Base-by-base conservation (phyloP, 30 jellyfish, hydroid and myxozoan genomes). In the Cassiopea xamachana region DNA sequence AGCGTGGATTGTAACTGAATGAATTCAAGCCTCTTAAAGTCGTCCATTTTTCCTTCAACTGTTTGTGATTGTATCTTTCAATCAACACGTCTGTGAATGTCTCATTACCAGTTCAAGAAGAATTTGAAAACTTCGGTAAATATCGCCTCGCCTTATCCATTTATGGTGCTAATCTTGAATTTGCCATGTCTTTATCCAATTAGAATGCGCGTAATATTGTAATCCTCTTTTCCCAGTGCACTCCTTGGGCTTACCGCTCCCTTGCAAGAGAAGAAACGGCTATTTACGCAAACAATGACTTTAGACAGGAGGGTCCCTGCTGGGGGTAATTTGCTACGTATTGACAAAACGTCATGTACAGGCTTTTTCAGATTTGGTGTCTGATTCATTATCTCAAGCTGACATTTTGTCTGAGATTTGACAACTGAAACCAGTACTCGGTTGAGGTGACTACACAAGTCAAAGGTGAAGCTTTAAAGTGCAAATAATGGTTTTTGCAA, bases 131-230 rank as follows among this genome's bases (percentile, higher is more conserved):
- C 58, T 19, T 71, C 27, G 80, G 55, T 39, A 50, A 48, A 78
- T 48, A 55, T 75, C 55, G 87, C 94, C 94, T 78, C 94, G 94
- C 94, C 94, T 77, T 87, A 75, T 71, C 94, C 94, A 87, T 87
- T 87, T 87, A 87, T 87, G 94, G 94, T 67, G 69, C 55, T 48
- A 59, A 78, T 39, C 44, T 60, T 48, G 72, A 70, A 58, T 75
- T 47, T 75, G 5, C 75, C 27, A 62, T 51, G 12, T 10, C 19
- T 77, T 55, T 87, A 58, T 79, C 94, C 94, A 87, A 87, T 87
- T 87, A 87, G 89, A 87, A 60, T 64, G 79, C 84, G 48, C 58
- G 2, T 43, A n/a, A 39, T n/a, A 44, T 60, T 2, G 14, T 73
- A 51, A 84, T 84, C 92, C 77, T 74, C 73, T 84, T 71, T 60